Evolutionary conservation across 2,113 vertebrate genomes (phyloP), one percentile per base, ranked within the genome.

Genomic region (Planiliza haematocheilus): DNA sequence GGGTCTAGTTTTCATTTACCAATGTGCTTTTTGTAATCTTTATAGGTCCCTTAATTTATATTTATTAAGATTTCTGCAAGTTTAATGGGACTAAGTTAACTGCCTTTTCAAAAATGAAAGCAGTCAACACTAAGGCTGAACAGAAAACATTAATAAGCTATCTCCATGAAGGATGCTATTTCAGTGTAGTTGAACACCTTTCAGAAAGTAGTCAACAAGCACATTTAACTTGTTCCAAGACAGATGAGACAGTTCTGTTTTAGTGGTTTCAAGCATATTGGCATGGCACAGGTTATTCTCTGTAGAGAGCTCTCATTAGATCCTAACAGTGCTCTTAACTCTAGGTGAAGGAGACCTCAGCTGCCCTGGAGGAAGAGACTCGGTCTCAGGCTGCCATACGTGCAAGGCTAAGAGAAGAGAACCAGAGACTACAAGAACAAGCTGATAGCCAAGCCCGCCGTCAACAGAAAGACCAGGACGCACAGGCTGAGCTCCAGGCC

Each of bases 321-420:
- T 55, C 12, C 9, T 80, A 84, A 86, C 38, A 34, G 13, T 1
- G 0, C 13, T 69, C 8, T 6, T 43, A 16, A 64, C 53, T n/a
- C 12, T 37, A 95, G 85, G 83, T 92, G 43, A 90, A 87, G 37
- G 94, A 93, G 39, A 91, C 91, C 68, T 91, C 92, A 6, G 85
- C 90, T 8, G 86, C 86, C 37, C 77, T 96, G 37, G 93, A 96
- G 77, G 86, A 89, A 64, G 94, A 96, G 73, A 49, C 92, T 58
- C 92, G 85, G 82, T 92, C 79, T 21, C 95, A 96, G 66, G 77
- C 56, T 1, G 51, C 86, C 56, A n/a, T 91, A 66, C 94, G 94
- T 65, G 85, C 73, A 20, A 91, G 93, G 69, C 66, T 95, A 16
- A 90, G 84, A 81, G 85, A 87, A 63, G 96, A 97, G 81, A 97